Base-by-base conservation (phyloP, 2,888 invertebrate genomes). In the Unio pictorum region DNA sequence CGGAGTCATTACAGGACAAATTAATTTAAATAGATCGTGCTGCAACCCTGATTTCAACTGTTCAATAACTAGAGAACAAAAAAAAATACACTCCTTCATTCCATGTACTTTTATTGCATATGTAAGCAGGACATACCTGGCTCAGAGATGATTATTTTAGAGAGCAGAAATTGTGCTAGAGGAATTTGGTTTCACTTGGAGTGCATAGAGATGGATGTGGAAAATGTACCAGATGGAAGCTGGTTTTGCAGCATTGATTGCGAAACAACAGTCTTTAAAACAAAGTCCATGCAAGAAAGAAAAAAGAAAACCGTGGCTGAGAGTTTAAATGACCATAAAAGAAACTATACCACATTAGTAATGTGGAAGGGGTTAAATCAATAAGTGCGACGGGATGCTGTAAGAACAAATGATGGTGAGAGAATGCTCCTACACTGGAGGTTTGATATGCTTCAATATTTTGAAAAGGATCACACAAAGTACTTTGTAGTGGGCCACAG, bases 341-440 rank as follows among this genome's bases (percentile, higher is more conserved):
- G 62, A 28, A 56, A 61, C 28, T 59, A 68, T 18, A 54, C 55
- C 3, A 26, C 61, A 6, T 56, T 55, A 45, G 15, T 71, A 11
- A 71, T 76, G 56, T 73, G 76, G 79, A 54, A 58, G n/a, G 67
- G 77, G 0, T 58, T 76, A 15, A 66, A 69, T 17, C 68, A 76
- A 23, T 66, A 56, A 55, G 68, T 69, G 2, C 18, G 74, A 26
- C 64, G 64, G 54, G 75, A 76, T 67, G 77, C 79, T 3, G 67
- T 78, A 11, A 54, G 75, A 61, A 75, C 76, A 64, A 75, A 73
- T 68, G 71, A 79, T 72, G 75, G 74, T 1, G 60, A 66, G 3
- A n/a, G 71, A 23, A 72, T 79, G 1, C 68, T 79, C 17, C 15
- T n/a, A 1, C 71, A 75, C 55, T 77, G 77, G 77, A 70, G 66